These are phyloP conservation scores for Python bivittatus DNA, from an alignment of 2,113 vertebrate genomes.

Conservation along the genomic window DNA sequence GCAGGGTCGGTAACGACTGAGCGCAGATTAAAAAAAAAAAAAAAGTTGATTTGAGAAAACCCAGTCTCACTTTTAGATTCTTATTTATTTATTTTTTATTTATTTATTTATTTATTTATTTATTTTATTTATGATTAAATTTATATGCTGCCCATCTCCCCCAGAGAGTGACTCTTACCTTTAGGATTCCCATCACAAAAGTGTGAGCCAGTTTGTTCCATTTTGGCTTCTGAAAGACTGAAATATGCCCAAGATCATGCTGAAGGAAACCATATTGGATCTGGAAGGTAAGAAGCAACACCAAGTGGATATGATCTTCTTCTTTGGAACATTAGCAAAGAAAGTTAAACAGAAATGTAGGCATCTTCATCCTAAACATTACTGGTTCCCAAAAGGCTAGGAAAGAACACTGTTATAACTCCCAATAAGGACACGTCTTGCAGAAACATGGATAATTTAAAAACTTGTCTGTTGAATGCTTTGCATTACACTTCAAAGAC, in stretches of 20 bases:
- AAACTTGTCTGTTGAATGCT: not conserved
- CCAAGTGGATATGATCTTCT: not conserved
- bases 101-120: too few relatives aligned
- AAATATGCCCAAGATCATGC: constrained; percentile 74
- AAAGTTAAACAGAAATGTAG: not conserved
- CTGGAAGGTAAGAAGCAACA: constrained; percentile 41
- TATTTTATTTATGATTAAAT: too few relatives aligned
- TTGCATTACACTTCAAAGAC: not conserved
- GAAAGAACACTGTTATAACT: not conserved
- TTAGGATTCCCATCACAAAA: constrained; percentile 73
- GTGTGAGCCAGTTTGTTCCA: constrained; percentile 72
- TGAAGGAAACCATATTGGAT: constrained; percentile 72
- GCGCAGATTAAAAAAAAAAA: too few relatives aligned
- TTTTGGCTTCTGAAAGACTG: constrained; percentile 65
- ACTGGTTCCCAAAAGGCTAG: not conserved
- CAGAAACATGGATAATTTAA: not conserved
- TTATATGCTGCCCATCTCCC: too few relatives aligned
- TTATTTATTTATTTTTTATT: too few relatives aligned
- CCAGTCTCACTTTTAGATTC: not conserved
- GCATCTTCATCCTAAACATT: not conserved
- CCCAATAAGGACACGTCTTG: not conserved
- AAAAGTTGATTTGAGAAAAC: too few relatives aligned
- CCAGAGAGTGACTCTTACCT: constrained; percentile 68
- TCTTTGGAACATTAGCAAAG: not conserved
- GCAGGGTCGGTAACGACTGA: too few relatives aligned